Base-by-base conservation (phyloP, 2,888 invertebrate genomes). In the Andrena chrysosceles region DNA sequence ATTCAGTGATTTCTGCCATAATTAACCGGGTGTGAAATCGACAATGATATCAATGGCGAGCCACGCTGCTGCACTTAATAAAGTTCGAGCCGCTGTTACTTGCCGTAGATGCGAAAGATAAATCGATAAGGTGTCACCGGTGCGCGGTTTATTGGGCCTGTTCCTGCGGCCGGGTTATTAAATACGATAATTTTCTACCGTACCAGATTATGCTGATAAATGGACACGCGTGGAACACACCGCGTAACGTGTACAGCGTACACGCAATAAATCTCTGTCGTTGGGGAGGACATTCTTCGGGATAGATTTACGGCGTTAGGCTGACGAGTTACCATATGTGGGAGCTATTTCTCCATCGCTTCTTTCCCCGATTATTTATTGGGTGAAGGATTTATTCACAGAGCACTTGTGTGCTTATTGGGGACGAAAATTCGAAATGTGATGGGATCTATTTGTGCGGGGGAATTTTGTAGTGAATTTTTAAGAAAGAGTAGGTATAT, bases 201-300 rank as follows among this genome's bases (percentile, higher is more conserved):
- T n/a, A 26, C 64, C 60, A 81, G 69, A 73, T 82, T 74, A 69
- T 64, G n/a, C 48, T 74, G 81, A 82, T 82, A 82, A 74, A 82
- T 82, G 62, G 29, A 70, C 66, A 70, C 49, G 64, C 42, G 48
- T 23, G 48, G 42, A 35, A 79, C 60, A 33, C 26, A 33, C 20
- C 23, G 20, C 29, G 23, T 4, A 54, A 42, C 29, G 49, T 77
- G 56, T 31, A 64, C 72, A 49, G 48, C 48, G 54, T 70, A 66
- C 23, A 56, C 26, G 74, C 54, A 48, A 79, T 81, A 79, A 81
- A 81, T 81, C 72, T 70, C 52, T 48, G 73, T 60, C 59, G 23
- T 26, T 49, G 59, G 33, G 23, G 63, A 35, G 66, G 69, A 81
- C 68, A 73, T 52, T 68, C 63, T 56, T 79, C 60, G 48, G 56